phyloP scores from a whole-genome alignment of 1,140 invertebrate species.

The Drosophila ogumai region DNA sequence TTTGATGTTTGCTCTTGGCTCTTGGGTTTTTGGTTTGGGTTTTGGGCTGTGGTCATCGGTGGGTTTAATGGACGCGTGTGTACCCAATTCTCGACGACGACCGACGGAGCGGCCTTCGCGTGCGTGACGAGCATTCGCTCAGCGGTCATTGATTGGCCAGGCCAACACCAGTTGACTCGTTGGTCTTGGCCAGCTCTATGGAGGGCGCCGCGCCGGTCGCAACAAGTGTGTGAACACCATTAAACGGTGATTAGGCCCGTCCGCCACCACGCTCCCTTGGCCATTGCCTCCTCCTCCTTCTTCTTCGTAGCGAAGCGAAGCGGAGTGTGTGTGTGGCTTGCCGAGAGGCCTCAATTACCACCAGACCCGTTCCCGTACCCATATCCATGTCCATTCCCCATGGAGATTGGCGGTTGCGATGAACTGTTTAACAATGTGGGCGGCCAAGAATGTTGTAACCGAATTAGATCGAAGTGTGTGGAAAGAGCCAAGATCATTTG shows the following conservation, averaged over 20 bases:
- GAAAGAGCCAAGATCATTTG: conserved; percentile 23
- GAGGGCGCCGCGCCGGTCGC: conserved; percentile 75
- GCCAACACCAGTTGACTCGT: conserved; percentile 33
- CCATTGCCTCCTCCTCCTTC: conserved; percentile 20
- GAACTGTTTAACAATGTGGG: conserved; percentile 57
- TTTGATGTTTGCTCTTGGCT: conserved; percentile 10
- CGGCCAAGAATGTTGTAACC: conserved; percentile 39
- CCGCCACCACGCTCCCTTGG: conserved; percentile 36
- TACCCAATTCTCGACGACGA: conserved; percentile 65
- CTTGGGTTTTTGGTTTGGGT: not conserved
- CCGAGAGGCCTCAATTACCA: conserved; percentile 54
- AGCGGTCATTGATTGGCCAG: conserved; percentile 79
- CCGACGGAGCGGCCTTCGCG: conserved; percentile 69
- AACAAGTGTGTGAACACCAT: conserved; percentile 82
- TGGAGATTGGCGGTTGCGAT: conserved; percentile 52
- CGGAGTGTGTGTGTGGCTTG: conserved; percentile 37
- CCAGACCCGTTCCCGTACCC: conserved; percentile 18
- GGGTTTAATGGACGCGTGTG: conserved; percentile 72
- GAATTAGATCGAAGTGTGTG: conserved; percentile 36
- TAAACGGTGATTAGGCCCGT: conserved; percentile 75
- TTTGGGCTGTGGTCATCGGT: conserved; percentile 21
- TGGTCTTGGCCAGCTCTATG: conserved; percentile 61
- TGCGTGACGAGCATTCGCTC: conserved; percentile 79
- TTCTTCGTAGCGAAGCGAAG: not conserved
- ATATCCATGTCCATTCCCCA: conserved; percentile 33